Conservation (phyloP, 2,888 invertebrate genomes). For the Lomographa bimaculata region DNA sequence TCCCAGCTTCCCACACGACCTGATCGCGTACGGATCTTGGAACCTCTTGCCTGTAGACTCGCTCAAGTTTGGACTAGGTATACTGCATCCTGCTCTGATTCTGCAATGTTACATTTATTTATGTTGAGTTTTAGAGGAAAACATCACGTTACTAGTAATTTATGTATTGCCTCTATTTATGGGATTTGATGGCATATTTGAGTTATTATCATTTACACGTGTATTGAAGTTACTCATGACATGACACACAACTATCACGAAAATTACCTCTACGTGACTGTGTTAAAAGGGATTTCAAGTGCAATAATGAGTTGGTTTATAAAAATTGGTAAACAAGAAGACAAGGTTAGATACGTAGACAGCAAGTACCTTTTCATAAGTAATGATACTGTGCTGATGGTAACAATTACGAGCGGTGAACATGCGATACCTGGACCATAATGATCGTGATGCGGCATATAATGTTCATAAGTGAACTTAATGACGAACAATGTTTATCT, state of each 20-base stretch:
- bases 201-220: too few relatives aligned
- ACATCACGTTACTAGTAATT: too few relatives aligned
- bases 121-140: too few relatives aligned
- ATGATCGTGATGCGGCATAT: constrained; percentile 38
- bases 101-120: constrained; percentile 47
- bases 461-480: constrained; percentile 10
- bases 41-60: constrained; percentile 68
- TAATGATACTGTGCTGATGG: constrained; percentile 29
- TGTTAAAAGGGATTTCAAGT: constrained; percentile 15
- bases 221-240: too few relatives aligned
- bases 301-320: constrained; percentile 27
- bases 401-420: constrained; percentile 50
- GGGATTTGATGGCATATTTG: too few relatives aligned
- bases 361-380: constrained; percentile 23
- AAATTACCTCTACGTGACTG: too few relatives aligned
- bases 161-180: too few relatives aligned
- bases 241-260: too few relatives aligned
- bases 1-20: constrained; percentile 74
- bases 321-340: constrained; percentile 26
- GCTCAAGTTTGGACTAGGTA: constrained; percentile 71
- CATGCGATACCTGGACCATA: constrained; percentile 42
- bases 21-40: constrained; percentile 61
- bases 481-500: too few relatives aligned
- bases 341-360: constrained; percentile 11
- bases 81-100: constrained; percentile 71